Base-by-base conservation (phyloP, 1,140 invertebrate genomes). In the Orius laevigatus region DNA sequence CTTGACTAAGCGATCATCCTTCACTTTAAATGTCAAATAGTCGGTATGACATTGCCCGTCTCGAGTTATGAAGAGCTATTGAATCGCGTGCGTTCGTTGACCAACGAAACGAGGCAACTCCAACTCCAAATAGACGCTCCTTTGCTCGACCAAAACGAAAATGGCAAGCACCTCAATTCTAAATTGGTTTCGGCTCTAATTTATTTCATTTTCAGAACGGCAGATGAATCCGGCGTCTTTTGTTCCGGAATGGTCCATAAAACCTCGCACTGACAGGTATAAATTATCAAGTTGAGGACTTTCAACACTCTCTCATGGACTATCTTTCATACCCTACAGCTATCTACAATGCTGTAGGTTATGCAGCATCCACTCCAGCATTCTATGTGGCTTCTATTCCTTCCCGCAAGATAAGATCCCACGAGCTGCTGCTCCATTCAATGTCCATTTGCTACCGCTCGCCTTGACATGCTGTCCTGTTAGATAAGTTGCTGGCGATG, bases 31-130 rank as follows among this genome's bases (percentile, higher is more conserved):
- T 25, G 25, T 25, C 25, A 25, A 25, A 25, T 25, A 15, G 5
- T 11, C 39, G 48, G 43, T 15, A 72, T 70, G 69, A 70, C 66
- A 59, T 60, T 71, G 50, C 68, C 69, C 43, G 67, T 70, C 49
- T 67, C 66, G 14, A 70, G 64, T 50, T 71, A 70, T 59, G 68
- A 71, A 58, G 68, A 70, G 49, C 62, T 72, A 41, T 62, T 72
- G 53, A 62, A 62, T 48, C 63, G 66, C 42, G 69, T 72, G 25
- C 66, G 68, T 25, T 66, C 63, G 43, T 60, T 72, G 45, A 72
- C 67, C 8, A 62, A 69, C 55, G 69, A 72, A 55, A 70, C 58
- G 9, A 36, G 52, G 31, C 55, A 55, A 39, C 49, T 59, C 11
- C 58, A 59, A 43, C 33, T 46, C 6, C 56, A 57, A 46, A 53